These are phyloP conservation scores for Pachliopta kotzebuea DNA, from an alignment of 2,888 invertebrate species.

Conservation along the genomic window DNA sequence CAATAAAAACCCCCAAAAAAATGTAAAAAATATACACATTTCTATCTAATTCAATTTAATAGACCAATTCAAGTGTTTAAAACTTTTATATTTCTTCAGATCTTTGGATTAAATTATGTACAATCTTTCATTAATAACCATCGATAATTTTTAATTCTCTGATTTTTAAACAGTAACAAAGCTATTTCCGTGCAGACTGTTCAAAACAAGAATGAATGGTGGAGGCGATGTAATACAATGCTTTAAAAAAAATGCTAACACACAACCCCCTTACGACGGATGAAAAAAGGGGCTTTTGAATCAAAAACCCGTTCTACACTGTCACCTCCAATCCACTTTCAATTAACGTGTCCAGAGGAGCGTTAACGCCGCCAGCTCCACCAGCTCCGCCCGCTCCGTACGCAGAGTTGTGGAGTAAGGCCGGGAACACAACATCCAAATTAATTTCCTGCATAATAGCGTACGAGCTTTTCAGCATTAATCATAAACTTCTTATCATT, in stretches of 20 bases:
- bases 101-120: too few species aligned
- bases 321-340: conserved; percentile 79
- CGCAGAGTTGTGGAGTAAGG: conserved; percentile 42
- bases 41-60: too few species aligned
- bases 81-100: too few species aligned
- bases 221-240: conserved; percentile 34
- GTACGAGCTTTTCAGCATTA: too few species aligned
- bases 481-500: too few species aligned
- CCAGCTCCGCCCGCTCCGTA: conserved; percentile 40
- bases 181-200: conserved; percentile 14
- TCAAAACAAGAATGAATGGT: conserved; percentile 27
- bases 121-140: too few species aligned
- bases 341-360: conserved; percentile 75
- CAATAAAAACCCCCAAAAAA: too few species aligned
- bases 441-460: conserved; percentile 10
- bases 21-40: too few species aligned
- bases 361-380: conserved; percentile 55
- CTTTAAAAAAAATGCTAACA: conserved; percentile 37
- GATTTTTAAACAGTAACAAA: too few species aligned
- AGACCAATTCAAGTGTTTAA: too few species aligned
- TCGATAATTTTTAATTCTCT: too few species aligned
- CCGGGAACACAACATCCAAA: conserved; percentile 43
- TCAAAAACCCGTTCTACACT: conserved; percentile 70
- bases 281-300: conserved; percentile 44
- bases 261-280: conserved; percentile 41